Evolutionary conservation across 2,797 vertebrate genomes (phyloP).

Genomic region (Schizopygopsis pylzovi): DNA sequence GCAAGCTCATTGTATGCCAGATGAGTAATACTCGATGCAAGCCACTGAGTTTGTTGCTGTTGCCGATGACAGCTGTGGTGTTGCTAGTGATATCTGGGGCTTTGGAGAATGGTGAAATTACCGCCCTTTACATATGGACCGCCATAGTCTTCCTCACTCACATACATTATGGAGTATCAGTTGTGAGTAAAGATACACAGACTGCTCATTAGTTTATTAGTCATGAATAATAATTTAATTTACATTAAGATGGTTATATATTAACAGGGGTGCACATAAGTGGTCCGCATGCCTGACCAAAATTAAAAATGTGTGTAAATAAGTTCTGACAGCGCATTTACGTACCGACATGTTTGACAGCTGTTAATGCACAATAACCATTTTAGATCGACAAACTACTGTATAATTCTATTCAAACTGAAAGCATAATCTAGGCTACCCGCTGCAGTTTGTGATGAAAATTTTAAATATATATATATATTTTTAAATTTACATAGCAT

Average conservation of each 20-base stretch:
- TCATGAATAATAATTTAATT: background rate
- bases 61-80: constrained; percentile 84
- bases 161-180: constrained; percentile 92
- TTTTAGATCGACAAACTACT: no score
- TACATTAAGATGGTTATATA: background rate
- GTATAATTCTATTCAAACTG: no score
- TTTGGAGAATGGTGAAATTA: constrained; percentile 70
- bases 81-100: constrained; percentile 73
- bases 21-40: constrained; percentile 97
- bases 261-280: no score
- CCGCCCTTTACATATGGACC: constrained; percentile 85
- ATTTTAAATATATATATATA: no score
- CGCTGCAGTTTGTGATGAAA: no score
- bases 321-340: no score
- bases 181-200: constrained; percentile 82
- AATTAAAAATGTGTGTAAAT: no score
- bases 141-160: constrained; percentile 84
- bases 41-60: constrained; percentile 88
- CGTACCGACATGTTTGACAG: no score
- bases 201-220: background rate
- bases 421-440: no score
- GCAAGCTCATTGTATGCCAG: constrained; percentile 96
- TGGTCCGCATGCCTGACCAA: no score
- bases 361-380: no score
- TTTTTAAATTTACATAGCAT: no score